A percentile compares a stretch with the other conserved stretches of the same genome.
Conservation (phyloP, 2,888 invertebrate genomes). For the Tethea ocularis region DNA sequence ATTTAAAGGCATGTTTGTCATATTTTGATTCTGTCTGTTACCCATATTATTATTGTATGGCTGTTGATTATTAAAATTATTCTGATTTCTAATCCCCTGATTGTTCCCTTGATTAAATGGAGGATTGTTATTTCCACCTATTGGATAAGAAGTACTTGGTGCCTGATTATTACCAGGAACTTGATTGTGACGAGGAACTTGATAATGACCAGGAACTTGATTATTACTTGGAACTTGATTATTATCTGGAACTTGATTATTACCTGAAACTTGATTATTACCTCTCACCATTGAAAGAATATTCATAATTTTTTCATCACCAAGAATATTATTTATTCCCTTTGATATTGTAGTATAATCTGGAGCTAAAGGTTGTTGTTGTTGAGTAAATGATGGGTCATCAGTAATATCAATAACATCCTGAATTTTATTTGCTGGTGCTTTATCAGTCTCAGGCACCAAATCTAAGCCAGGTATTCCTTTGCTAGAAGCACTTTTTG, state of each 20-base stretch:
- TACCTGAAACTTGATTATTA: slow-evolving; percentile 24
- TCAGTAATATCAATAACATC: slow-evolving; percentile 69
- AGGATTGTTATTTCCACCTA: slow-evolving; percentile 25
- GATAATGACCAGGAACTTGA: no score
- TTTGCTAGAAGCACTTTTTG: slow-evolving; percentile 60
- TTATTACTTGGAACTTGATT: no score
- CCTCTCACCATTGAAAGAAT: slow-evolving; percentile 79
- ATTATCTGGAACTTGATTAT: background rate
- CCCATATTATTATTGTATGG: slow-evolving; percentile 35
- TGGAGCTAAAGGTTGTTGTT: slow-evolving; percentile 42
- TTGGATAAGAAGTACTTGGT: slow-evolving; percentile 7
- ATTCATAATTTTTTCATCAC: slow-evolving; percentile 85
- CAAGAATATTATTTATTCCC: slow-evolving; percentile 85
- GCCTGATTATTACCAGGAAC: background rate
- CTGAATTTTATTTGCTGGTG: slow-evolving; percentile 26
- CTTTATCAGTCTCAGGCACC: slow-evolving; percentile 74
- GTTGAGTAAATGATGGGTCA: slow-evolving; percentile 30
- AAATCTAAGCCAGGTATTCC: slow-evolving; percentile 90
- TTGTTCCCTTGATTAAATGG: slow-evolving; percentile 48
- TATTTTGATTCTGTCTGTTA: slow-evolving; percentile 34
- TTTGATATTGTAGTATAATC: slow-evolving; percentile 85
- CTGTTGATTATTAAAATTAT: slow-evolving; percentile 37
- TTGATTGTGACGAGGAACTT: slow-evolving; percentile 28
- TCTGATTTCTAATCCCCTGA: slow-evolving; percentile 51
- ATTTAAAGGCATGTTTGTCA: slow-evolving; percentile 39